Evolutionary conservation across 2,797 vertebrate genomes (phyloP), one percentile per base, ranked within the genome.

Genomic region (Gila robusta): DNA sequence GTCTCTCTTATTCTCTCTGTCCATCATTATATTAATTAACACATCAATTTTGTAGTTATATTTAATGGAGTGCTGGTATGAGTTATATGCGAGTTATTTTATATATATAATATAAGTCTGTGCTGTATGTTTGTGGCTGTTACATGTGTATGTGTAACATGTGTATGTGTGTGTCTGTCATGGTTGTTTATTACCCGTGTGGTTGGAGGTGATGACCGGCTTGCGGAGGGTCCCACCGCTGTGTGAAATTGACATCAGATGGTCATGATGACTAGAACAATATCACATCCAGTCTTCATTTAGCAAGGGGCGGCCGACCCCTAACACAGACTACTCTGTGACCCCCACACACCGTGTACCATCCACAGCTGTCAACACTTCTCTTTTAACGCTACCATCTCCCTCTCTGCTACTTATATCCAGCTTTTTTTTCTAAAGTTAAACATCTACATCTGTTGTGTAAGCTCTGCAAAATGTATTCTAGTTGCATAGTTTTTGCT

Each of bases 351-450:
- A 66, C 66, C 11, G 26, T 67, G 67, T 86, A 86, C 76, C 88
- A 91, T 92, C 92, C 92, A 92, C 92, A 94, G 93, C 94, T 94
- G 94, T 93, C 93, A 93, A 87, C 92, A 91, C 94, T 93, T 93
- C 79, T 87, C 87, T 89, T 91, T 88, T 80, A 87, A 90, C 91
- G 78, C 83, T 82, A 73, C n/a, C 77, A 28, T 70, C 67, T 85
- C 49, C 86, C 35, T 81, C 26, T 82, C 28, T 79, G 26, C 59
- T 67, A 11, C 64, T 84, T 86, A 70, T 32, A 81, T 83, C 67
- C n/a, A 64, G 85, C 74, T 69, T 37, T 59, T 16, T 9, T 37
- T 16, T 3, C 5, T 6, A 28, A 28, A 73, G n/a, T n/a, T 73
- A 28, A 49, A 49, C 44, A 28, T 4, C 8, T 62, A 12, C 3